Percentiles rank a stretch among this genome's conserved stretches.
Conservation (phyloP, 2,113 vertebrate species). For the Dasyornis broadbenti region DNA sequence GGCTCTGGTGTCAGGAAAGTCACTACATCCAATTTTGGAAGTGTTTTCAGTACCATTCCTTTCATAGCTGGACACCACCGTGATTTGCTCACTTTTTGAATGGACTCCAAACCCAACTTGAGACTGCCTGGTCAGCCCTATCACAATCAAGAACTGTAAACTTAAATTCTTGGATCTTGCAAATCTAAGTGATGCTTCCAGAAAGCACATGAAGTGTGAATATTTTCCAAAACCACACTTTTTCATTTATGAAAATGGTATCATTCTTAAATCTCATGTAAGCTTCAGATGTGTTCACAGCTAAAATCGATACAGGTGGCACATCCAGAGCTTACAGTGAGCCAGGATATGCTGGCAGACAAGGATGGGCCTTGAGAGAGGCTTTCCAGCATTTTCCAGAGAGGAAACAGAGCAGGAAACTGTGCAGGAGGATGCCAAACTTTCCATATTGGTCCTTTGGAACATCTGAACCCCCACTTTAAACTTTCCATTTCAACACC, state of each 20-base stretch:
- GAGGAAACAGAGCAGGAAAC: neutral
- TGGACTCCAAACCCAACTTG: neutral
- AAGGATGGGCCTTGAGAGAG: neutral
- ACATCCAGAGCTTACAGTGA: neutral
- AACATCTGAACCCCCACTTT: neutral
- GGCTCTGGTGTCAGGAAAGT: neutral
- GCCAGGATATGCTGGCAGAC: neutral
- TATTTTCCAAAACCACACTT: neutral
- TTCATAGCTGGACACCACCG: neutral
- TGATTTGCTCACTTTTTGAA: neutral
- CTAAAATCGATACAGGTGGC: neutral
- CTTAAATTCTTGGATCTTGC: neutral
- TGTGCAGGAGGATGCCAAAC: neutral
- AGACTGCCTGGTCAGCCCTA: neutral
- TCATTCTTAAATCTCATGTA: neutral
- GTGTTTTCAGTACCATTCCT: neutral
- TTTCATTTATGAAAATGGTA: neutral
- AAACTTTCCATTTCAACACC: neutral
- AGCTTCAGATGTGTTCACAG: neutral
- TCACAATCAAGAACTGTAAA: neutral
- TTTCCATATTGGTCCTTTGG: neutral
- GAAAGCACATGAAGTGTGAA: neutral
- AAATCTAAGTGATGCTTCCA: neutral
- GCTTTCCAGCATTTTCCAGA: neutral
- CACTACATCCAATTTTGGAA: neutral